Percentiles rank a stretch among this genome's conserved stretches.
phyloP scores from a whole-genome alignment of 2,888 invertebrate species.

The Muscina levida region DNA sequence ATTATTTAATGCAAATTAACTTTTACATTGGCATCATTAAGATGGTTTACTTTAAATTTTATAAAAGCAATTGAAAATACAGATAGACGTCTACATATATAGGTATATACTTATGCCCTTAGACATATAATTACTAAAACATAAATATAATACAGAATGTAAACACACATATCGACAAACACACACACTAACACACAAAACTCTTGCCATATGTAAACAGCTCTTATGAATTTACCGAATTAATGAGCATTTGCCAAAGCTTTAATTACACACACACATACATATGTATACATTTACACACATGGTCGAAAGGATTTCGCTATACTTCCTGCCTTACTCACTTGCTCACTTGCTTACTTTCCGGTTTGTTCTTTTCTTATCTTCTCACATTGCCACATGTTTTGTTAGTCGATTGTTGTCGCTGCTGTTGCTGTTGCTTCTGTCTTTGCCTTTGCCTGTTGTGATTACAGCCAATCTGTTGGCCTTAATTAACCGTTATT shows the following conservation, averaged over 20 bases:
- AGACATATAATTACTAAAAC: too few species aligned
- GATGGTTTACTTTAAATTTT: too few species aligned
- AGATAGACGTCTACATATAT: too few species aligned
- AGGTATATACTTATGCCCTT: too few species aligned
- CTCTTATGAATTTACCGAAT: not conserved
- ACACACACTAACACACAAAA: too few species aligned
- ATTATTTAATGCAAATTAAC: too few species aligned
- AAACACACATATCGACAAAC: too few species aligned
- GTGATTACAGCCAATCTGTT: constrained; percentile 37
- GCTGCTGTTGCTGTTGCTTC: not conserved
- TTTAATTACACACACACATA: not conserved
- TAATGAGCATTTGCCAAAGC: not conserved
- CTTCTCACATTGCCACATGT: not conserved
- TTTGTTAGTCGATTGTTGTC: not conserved
- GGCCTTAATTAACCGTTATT: constrained; percentile 60
- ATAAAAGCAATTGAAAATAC: too few species aligned
- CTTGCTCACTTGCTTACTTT: constrained; percentile 13
- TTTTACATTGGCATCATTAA: too few species aligned
- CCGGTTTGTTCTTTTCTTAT: constrained; percentile 2
- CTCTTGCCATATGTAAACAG: too few species aligned
- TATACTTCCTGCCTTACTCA: not conserved
- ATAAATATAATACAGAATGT: too few species aligned
- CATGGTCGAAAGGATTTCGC: not conserved
- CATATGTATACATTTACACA: not conserved
- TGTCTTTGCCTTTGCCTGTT: too few species aligned